These are phyloP conservation scores for Drosophila emarginata DNA, from an alignment of 2,888 invertebrate genomes.

Conservation along the genomic window DNA sequence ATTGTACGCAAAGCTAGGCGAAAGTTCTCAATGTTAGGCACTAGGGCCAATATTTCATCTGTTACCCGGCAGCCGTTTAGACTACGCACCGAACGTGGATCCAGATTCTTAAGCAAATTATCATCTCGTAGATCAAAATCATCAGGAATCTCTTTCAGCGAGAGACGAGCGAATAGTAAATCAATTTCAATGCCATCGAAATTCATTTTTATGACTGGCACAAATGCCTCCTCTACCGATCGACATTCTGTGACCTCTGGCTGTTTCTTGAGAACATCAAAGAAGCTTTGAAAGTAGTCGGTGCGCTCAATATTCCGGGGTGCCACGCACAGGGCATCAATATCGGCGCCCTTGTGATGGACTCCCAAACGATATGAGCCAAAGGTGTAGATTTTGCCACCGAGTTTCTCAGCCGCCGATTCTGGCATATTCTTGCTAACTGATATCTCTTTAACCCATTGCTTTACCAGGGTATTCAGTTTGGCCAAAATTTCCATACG, in stretches of 20 bases:
- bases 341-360: constrained; percentile 98
- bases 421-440: constrained; percentile 95
- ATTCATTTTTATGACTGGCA: constrained; percentile 99
- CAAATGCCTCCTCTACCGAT: constrained; percentile 98
- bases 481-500: constrained; percentile 93
- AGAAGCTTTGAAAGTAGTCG: constrained; percentile 98
- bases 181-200: constrained; percentile 99
- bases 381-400: constrained; percentile 99
- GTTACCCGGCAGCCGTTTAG: constrained; percentile 99
- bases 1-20: constrained; percentile 95
- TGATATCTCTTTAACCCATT: constrained; percentile 97
- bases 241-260: constrained; percentile 92
- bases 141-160: constrained; percentile 97
- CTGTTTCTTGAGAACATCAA: constrained; percentile 93
- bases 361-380: constrained; percentile 98
- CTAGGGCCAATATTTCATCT: constrained; percentile 97
- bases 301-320: constrained; percentile 96
- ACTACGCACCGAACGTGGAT: constrained; percentile 97
- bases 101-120: constrained; percentile 94
- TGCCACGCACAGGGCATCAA: constrained; percentile 98
- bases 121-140: constrained; percentile 94
- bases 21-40: constrained; percentile 97
- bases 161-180: constrained; percentile 97
- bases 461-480: constrained; percentile 94
- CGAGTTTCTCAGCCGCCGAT: constrained; percentile 93